Percentiles rank a stretch among this genome's conserved stretches.
Evolutionary conservation across 2,888 invertebrate species (phyloP).

Genomic region (Rhamnusium bicolor): DNA sequence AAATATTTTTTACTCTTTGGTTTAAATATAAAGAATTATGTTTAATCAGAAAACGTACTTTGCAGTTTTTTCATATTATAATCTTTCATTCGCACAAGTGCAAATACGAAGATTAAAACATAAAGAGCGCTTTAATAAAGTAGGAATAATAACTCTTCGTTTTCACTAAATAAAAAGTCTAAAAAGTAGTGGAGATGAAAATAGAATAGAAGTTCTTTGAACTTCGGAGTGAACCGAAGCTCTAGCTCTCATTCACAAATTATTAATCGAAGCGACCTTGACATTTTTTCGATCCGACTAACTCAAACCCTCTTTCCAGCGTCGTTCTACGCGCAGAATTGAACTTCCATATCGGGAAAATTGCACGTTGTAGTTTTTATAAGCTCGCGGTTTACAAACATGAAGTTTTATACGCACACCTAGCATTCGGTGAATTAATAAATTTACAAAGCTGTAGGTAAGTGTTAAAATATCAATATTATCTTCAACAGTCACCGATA

Average conservation of each 20-base stretch:
- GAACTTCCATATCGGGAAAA: constrained; percentile 39
- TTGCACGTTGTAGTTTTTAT: constrained; percentile 39
- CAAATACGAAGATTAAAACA: constrained; percentile 10
- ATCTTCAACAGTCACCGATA: constrained; percentile 65
- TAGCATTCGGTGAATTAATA: constrained; percentile 36
- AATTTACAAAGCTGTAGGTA: constrained; percentile 55
- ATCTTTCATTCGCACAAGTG: background rate
- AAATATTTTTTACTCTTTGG: too few species aligned
- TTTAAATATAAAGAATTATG: too few species aligned
- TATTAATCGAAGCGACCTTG: constrained; percentile 70
- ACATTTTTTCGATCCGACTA: constrained; percentile 66
- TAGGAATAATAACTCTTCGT: constrained; percentile 22
- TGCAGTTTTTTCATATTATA: too few species aligned
- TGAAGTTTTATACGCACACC: background rate
- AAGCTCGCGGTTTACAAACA: constrained; percentile 2
- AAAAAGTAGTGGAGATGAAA: constrained; percentile 34
- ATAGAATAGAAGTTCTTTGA: constrained; percentile 60
- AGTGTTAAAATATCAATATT: constrained; percentile 67
- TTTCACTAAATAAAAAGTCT: constrained; percentile 24
- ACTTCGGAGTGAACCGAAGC: constrained; percentile 51
- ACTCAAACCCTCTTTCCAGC: constrained; percentile 62
- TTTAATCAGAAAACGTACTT: too few species aligned
- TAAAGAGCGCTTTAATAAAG: constrained; percentile 24
- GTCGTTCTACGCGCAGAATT: constrained; percentile 49
- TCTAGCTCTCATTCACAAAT: constrained; percentile 67